Evolutionary conservation across 2,113 vertebrate species (phyloP).

Genomic region (Cariama cristata): DNA sequence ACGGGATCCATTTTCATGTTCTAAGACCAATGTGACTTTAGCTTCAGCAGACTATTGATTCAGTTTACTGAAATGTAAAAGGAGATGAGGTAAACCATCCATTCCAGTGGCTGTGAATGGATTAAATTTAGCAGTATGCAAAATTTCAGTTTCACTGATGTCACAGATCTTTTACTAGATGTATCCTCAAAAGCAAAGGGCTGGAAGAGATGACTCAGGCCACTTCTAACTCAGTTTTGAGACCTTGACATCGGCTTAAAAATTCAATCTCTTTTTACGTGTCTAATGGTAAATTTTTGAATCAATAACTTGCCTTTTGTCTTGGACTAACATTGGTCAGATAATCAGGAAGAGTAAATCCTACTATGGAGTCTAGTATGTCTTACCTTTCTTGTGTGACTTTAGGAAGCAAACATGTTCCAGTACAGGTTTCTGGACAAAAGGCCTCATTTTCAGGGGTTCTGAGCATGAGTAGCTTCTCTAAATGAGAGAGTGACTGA

Average conservation of each 20-base stretch:
- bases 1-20: neutral
- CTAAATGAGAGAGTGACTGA: neutral
- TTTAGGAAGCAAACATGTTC: neutral
- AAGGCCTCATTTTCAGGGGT: neutral
- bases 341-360: neutral
- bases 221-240: neutral
- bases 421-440: neutral
- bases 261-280: neutral
- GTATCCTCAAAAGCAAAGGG: neutral
- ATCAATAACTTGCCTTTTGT: neutral
- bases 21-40: neutral
- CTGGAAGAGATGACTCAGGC: neutral
- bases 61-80: neutral
- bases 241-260: neutral
- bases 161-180: neutral
- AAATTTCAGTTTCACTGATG: neutral
- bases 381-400: neutral
- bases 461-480: neutral
- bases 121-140: neutral
- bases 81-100: neutral
- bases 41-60: neutral
- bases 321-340: neutral
- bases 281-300: neutral
- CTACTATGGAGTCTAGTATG: neutral
- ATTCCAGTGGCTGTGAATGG: neutral